These are phyloP conservation scores for Pantherophis guttatus DNA, from an alignment of 2,113 vertebrate species.

Conservation along the genomic window DNA sequence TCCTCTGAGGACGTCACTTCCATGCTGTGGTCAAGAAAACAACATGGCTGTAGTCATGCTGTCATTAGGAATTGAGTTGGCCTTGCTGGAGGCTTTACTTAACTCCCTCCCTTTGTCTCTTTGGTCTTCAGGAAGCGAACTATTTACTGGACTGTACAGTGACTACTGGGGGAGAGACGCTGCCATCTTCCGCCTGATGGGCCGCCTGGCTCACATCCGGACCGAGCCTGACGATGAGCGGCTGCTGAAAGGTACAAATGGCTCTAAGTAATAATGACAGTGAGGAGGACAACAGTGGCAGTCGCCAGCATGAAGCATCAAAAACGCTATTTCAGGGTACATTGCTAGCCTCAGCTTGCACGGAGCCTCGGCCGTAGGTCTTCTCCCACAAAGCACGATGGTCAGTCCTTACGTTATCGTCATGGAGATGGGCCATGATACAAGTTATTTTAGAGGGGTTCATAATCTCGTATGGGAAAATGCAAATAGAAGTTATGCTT, in stretches of 20 bases:
- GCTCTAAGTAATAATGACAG: not conserved
- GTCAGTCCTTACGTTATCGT: not conserved
- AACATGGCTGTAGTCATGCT: not conserved
- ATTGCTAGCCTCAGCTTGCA: not conserved
- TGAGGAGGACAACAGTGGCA: not conserved
- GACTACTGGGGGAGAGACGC: constrained; percentile 91
- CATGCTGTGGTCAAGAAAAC: not conserved
- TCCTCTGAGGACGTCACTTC: not conserved
- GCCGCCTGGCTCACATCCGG: constrained; percentile 75
- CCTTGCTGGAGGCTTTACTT: not conserved
- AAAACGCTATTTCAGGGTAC: not conserved
- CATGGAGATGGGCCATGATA: not conserved
- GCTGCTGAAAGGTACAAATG: constrained; percentile 78
- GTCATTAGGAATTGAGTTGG: not conserved
- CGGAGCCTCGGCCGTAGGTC: not conserved
- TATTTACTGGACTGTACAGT: constrained; percentile 84
- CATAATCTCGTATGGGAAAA: not conserved
- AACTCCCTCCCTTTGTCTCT: not conserved
- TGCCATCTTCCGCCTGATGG: constrained; percentile 79
- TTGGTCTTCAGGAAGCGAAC: constrained; percentile 70
- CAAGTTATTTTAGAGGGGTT: not conserved
- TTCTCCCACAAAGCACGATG: not conserved
- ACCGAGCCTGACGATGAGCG: constrained; percentile 82
- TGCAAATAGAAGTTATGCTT: not conserved
- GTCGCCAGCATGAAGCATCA: not conserved